Base-by-base conservation (phyloP, 2,113 vertebrate genomes). In the Burhinus bistriatus region DNA sequence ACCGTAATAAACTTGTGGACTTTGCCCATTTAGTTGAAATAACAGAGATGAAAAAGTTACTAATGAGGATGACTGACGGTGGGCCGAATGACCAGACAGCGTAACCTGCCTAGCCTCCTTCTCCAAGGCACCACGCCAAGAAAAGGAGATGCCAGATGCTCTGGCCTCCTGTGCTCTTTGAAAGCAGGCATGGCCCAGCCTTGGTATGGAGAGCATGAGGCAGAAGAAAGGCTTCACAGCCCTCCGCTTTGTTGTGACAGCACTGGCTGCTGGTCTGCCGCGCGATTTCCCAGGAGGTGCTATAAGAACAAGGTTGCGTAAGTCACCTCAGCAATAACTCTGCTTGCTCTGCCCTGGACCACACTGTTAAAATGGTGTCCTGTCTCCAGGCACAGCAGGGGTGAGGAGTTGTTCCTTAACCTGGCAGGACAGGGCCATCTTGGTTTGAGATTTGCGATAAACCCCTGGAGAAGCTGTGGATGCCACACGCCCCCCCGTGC, bases 171-270 rank as follows among this genome's bases (percentile, higher is more conserved):
- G 22, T 78, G 23, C 34, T 85, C 26, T 92, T 30, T 90, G 80
- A 83, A 76, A 83, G 80, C 26, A n/a, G 45, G 44, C 57, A n/a
- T 0, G 1, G 52, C 38, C 42, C 61, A 70, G 84, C 64, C 45
- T 91, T 87, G 51, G 45, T 71, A 51, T 23, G 30, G 88, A 44
- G 80, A 73, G 65, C 90, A 76, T 1, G 2, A 75, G 78, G 90
- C 85, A 83, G 78, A 84, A 84, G 59, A 89, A 93, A 90, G 61
- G n/a, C 58, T 88, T 94, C 65, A 61, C 83, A 78, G 77, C 15
- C 4, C 44, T 73, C 51, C 0, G 23, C 64, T 95, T 92, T 91
- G 80, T 89, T 96, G 34, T 81, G 61, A 77, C 55, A 89, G 68
- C 29, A 21, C 20, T 0, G n/a, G 82, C 92, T 9, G 19, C 59